Evolutionary conservation across 1,140 invertebrate genomes (phyloP), one percentile per base, ranked within the genome.

Genomic region (Heliconius congener): DNA sequence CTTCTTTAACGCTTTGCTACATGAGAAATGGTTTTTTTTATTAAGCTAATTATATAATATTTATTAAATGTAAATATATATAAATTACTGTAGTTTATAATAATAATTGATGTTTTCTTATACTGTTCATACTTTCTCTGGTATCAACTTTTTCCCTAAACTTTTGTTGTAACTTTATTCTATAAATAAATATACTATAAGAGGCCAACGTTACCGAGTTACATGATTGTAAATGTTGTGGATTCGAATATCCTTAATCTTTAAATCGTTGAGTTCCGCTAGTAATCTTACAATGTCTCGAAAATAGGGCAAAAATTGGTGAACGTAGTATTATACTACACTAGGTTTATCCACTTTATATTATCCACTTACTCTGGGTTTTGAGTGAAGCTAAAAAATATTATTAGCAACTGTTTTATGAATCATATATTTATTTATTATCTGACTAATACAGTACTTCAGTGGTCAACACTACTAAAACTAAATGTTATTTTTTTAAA

Each of bases 1-100:
- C 60, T 66, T 66, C 60, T 66, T 66, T 30, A 66, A 66, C 60
- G 60, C 60, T 66, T 66, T 30, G 60, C 9, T 66, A 30, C 27
- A 66, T 66, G 27, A 13, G 23, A 16, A 27, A 66, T 66, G n/a
- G n/a, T 66, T 66, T 66, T 30, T 3, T 13, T 27, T 66, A 30
- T 5, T 2, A 23, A 23, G 23, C 23, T 16, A 27, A 16, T 52
- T 27, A 23, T 30, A 66, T 23, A 57, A 23, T 23, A 23, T 23
- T n/a, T 57, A 23, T 57, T 57, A 57, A 57, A 57, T n/a, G 1
- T 57, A 1, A 9, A 57, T 57, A n/a, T 3, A 57, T 57, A 46
- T 13, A 46, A 46, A 46, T 46, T 46, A 46, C 13, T 46, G 13
- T 46, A 46, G 4, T 16, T 46, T 46, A 46, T 1, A 46, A 46